Evolutionary conservation across 2,113 vertebrate genomes (phyloP).

Genomic region (Erythrocebus patas): DNA sequence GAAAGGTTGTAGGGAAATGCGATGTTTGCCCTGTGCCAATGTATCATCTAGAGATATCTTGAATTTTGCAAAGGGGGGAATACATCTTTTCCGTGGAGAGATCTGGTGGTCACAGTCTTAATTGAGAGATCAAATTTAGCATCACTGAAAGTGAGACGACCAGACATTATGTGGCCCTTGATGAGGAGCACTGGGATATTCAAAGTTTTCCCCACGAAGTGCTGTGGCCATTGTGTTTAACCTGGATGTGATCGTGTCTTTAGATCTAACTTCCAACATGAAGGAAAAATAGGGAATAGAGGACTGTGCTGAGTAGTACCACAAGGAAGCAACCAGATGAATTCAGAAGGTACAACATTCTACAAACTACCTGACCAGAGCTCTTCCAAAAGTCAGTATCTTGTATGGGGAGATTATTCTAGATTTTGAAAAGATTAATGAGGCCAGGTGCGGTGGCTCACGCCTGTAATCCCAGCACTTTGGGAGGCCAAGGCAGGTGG

Average conservation of each 20-base stretch:
- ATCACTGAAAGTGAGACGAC: not conserved
- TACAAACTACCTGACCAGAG: not conserved
- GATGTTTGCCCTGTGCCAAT: too few species aligned
- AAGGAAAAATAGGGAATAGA: not conserved
- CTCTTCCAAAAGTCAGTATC: not conserved
- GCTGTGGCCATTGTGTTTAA: not conserved
- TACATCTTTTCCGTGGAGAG: not conserved
- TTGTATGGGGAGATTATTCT: not conserved
- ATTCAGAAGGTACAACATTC: not conserved
- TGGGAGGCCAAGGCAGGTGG: too few species aligned
- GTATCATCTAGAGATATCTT: not conserved
- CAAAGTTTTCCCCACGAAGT: not conserved
- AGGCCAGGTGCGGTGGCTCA: too few species aligned
- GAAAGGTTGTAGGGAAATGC: not conserved
- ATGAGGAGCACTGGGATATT: not conserved
- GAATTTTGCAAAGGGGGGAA: not conserved
- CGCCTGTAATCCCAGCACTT: too few species aligned
- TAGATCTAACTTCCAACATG: not conserved
- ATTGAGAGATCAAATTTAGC: not conserved
- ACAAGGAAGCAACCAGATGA: not conserved
- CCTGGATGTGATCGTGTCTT: not conserved
- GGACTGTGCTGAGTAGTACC: not conserved
- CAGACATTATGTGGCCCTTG: not conserved
- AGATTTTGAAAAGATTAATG: not conserved
- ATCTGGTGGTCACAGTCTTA: not conserved